Evolutionary conservation across 2,888 invertebrate genomes (phyloP), one percentile per base, ranked within the genome.

Genomic region (Spisula solida): DNA sequence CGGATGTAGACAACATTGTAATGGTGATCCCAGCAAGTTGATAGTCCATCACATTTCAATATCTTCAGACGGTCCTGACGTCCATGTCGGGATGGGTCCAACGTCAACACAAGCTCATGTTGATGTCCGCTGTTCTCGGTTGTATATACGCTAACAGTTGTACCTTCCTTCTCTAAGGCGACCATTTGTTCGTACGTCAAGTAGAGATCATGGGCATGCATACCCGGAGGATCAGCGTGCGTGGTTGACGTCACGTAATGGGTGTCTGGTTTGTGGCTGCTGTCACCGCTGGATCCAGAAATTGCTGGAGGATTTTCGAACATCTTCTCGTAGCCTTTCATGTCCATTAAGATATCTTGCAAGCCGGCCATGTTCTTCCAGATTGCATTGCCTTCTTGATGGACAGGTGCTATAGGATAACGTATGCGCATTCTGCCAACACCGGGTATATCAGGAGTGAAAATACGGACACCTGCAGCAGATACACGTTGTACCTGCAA

Each of bases 341-440:
- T 88, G 86, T 93, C 83, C 90, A 92, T 93, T 41, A 91, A 82
- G 14, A 93, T 87, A 31, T 93, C 93, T 80, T 93, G 92, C 16
- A 93, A 82, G 6, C 93, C 93, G 31, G 92, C 89, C 56, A 95
- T 51, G 81, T 95, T 95, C 81, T 95, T 95, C 92, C 93, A 94
- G 20, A 92, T 86, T 25, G 88, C 88, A 75, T 91, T 92, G 29
- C 95, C 95, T 66, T 95, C 95, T 16, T 87, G 92, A 41, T 95
- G 94, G 0, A 94, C 84, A 0, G 95, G 91, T 25, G 94, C 88
- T 25, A 95, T 92, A 1, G 95, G 95, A 81, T 93, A 95, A 80
- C 95, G 92, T 5, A 92, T 90, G 14, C 95, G 90, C 12, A 95
- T 51, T 12, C 89, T 89, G 0, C 95, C 95, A 18, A 95, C 92